Evolutionary conservation across 2,888 invertebrate genomes (phyloP).

Genomic region (Keiferia lycopersicella): DNA sequence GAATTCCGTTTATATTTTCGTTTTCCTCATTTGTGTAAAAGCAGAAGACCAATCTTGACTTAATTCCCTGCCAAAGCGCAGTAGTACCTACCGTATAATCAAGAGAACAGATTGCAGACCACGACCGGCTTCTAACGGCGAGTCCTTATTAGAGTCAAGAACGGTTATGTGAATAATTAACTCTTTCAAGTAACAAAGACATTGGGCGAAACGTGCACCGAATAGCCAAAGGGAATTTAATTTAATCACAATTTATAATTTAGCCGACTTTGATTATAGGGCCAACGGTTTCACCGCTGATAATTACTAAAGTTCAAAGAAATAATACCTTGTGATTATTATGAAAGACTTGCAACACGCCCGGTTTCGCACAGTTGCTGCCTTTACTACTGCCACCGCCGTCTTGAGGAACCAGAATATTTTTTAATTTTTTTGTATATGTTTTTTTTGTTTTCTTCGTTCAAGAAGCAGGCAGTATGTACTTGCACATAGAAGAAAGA

Average conservation of each 20-base stretch:
- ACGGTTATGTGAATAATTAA: conserved; percentile 40
- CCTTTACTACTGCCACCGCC: no score
- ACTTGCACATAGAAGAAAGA: no score
- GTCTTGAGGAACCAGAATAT: no score
- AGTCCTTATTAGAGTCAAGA: conserved; percentile 33
- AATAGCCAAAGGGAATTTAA: conserved; percentile 28
- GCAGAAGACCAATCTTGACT: conserved; percentile 15
- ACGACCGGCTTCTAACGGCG: conserved; percentile 24
- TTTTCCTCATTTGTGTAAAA: background rate
- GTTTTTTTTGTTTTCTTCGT: no score
- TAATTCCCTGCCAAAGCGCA: conserved; percentile 1
- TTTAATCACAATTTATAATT: conserved; percentile 28
- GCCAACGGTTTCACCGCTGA: background rate
- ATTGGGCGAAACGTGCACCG: conserved; percentile 27
- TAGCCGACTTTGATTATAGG: conserved; percentile 16
- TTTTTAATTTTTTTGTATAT: no score
- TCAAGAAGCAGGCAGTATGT: no score
- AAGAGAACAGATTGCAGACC: conserved; percentile 28
- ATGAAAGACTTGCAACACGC: no score
- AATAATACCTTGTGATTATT: no score
- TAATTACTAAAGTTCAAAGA: conserved; percentile 1
- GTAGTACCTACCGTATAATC: conserved; percentile 24
- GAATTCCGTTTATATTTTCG: background rate
- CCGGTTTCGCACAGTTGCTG: no score
- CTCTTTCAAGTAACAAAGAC: conserved; percentile 33